Evolutionary conservation across 1,140 invertebrate species (phyloP), one percentile per base, ranked within the genome.

Genomic region (Bursaphelenchus mucronatus): DNA sequence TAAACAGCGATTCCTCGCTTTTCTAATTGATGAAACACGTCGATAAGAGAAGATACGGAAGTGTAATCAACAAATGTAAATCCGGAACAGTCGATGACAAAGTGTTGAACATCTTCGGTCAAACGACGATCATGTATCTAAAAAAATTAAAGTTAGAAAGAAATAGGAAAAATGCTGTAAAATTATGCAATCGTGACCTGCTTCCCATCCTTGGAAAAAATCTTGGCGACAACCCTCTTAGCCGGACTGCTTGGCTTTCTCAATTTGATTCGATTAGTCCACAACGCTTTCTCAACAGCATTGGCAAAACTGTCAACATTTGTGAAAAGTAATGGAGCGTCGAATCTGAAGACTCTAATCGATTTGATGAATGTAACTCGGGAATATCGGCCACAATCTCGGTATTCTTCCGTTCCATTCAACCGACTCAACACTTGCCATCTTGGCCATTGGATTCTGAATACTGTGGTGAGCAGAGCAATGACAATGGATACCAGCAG

Each of bases 31-130:
- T 71, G 61, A 55, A 61, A 76, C 51, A 74, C 74, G 51, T 78
- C 75, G 52, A 59, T 72, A 3, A 76, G 61, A n/a, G 73, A 58
- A 51, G 53, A 61, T 44, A 77, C 52, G 56, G 67, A 67, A 21
- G 73, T 64, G 51, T 68, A 76, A 62, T 76, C 74, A n/a, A 76
- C 65, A 61, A 80, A 76, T 10, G 76, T 79, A 49, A 76, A 76
- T 9, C 76, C 75, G 17, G 76, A 75, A 49, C 74, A 76, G 41
- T 76, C 74, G 15, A 76, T 69, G 41, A 76, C 54, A 19, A 74
- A 57, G 43, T 76, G 55, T 47, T 75, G 46, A 9, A 74, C 64
- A 61, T 30, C 30, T 30, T 30, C 30, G 30, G 30, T 30, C 30
- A 30, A 30, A 30, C 30, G 30, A 30, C 30, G 30, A 5, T 30